Evolutionary conservation across 2,888 invertebrate genomes (phyloP), one percentile per base, ranked within the genome.

Genomic region (Tetragonisca angustula): DNA sequence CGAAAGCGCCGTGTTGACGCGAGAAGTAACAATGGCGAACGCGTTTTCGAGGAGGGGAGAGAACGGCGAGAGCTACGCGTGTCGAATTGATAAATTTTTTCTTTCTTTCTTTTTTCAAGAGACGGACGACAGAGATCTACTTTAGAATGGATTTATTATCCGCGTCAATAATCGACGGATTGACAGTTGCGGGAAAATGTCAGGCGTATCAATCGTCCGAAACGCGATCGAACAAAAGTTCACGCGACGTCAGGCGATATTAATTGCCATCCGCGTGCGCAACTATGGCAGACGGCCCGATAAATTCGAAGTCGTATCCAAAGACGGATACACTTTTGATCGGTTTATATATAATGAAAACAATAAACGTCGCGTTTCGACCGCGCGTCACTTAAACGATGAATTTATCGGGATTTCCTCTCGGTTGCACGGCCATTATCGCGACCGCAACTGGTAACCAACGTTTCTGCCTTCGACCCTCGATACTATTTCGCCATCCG

Each of bases 401-500:
- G 65, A 62, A 79, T 84, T 79, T 72, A 84, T 83, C 4, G 83
- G 74, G 79, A 79, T 75, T 27, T 59, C 43, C 43, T n/a, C 43
- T 9, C 43, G 43, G 43, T 72, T 72, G 74, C n/a, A 32, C n/a
- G 52, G 52, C 56, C 71, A 71, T 82, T 78, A 79, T 76, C 68
- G 56, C 56, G 3, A 54, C 84, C 69, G 69, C 84, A 32, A 69
- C 72, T 71, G 71, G 67, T 52, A 27, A 43, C 50, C 43, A 17
- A 11, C 32, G 68, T 36, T 59, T 70, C 73, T 61, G 64, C 74
- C 70, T n/a, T n/a, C 27, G 61, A 83, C 21, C 69, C 59, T 75
- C 62, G 27, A 52, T 56, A 65, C 71, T 52, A 67, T 78, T 74
- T 64, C 24, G 19, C 13, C 27, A 2, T 0, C 24, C 77, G 56